Base-by-base conservation (phyloP, 2,888 invertebrate species). In the Chironomus riparius region DNA sequence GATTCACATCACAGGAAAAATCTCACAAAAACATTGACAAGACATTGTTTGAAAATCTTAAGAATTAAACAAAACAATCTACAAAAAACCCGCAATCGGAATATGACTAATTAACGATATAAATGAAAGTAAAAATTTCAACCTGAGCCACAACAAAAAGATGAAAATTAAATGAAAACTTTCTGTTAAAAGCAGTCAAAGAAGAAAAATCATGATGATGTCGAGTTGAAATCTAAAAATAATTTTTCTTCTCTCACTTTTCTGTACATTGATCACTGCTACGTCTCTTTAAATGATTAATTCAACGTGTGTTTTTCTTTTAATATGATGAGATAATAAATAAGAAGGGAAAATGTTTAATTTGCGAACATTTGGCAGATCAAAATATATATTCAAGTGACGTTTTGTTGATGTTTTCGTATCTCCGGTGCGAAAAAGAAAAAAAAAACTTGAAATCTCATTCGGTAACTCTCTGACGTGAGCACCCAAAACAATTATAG, bases 121-220 rank as follows among this genome's bases (percentile, higher is more conserved):
- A 75, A 76, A 76, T 78, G 71, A 78, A 78, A 78, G 38, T 38
- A 38, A 38, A n/a, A 38, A 10, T 38, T 38, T 38, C 10, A 38
- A 38, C 38, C 77, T 76, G 75, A 72, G 70, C 56, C 65, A 68
- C 71, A 78, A 56, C n/a, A 72, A 72, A 50, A 72, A 7, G 10
- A 38, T 38, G 38, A 38, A 38, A 38, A 38, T 38, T 38, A 38
- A 38, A 38, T 10, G 38, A 38, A 38, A n/a, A 15, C 18, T 56
- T 56, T 56, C n/a, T 56, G 15, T 15, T 15, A 56, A 18, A 56
- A 15, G 56, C 56, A 18, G 56, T 18, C 6, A 18, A 56, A 56
- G 56, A 56, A 56, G 56, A 15, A 56, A 56, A 56, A 56, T 56
- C 38, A 38, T 38, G 38, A 38, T 38, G 38, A 38, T 38, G 38